These are phyloP conservation scores for Eubasilissa splendida DNA, from an alignment of 2,888 invertebrate species.

Conservation along the genomic window DNA sequence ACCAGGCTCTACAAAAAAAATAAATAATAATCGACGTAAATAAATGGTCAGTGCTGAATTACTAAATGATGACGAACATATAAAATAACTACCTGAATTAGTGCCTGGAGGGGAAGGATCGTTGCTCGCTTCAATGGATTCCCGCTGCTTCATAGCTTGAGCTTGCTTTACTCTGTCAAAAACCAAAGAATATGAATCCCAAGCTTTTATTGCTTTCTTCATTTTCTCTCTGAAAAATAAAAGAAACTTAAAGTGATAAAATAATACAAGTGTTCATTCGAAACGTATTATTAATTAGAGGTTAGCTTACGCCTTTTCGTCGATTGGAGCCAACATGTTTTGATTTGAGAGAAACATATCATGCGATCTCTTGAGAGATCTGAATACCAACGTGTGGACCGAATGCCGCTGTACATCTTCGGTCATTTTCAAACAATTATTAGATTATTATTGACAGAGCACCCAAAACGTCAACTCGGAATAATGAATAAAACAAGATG, in stretches of 20 bases:
- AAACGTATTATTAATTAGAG: slow-evolving; percentile 39
- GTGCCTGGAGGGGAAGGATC: slow-evolving; percentile 68
- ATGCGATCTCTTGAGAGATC: slow-evolving; percentile 96
- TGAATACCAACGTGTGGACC: slow-evolving; percentile 96
- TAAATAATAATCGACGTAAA: slow-evolving; percentile 18
- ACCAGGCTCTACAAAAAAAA: slow-evolving; percentile 64
- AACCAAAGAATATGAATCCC: slow-evolving; percentile 89
- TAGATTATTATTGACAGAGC: slow-evolving; percentile 2
- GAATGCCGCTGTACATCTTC: slow-evolving; percentile 96
- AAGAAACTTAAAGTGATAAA: background rate
- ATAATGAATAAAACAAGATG: background rate
- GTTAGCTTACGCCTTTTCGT: slow-evolving; percentile 84
- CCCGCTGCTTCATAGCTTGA: slow-evolving; percentile 74
- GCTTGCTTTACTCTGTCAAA: slow-evolving; percentile 82
- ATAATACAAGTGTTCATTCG: slow-evolving; percentile 25
- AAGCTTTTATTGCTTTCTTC: slow-evolving; percentile 82
- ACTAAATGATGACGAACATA: background rate
- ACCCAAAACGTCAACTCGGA: background rate
- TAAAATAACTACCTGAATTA: slow-evolving; percentile 32
- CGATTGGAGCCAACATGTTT: slow-evolving; percentile 85
- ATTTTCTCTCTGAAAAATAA: slow-evolving; percentile 78
- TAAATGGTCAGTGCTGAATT: background rate
- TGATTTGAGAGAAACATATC: slow-evolving; percentile 97
- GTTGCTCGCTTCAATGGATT: slow-evolving; percentile 67
- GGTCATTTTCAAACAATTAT: slow-evolving; percentile 66